Base-by-base conservation (phyloP, 1,140 invertebrate species). In the Bursaphelenchus mucronatus region DNA sequence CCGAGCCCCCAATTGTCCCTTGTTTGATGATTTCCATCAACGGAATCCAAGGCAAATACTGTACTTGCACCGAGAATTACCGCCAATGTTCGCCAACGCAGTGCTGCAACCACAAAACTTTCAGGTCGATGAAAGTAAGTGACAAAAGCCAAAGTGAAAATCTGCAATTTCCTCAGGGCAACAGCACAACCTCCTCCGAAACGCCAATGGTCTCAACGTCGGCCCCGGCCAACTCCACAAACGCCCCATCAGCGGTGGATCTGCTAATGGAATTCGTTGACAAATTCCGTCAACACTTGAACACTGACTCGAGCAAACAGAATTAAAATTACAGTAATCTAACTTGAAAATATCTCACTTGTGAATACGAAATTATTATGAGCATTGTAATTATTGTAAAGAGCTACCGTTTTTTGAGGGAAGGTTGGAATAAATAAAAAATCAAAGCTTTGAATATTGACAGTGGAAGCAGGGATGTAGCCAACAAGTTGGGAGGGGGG, bases 51-150 rank as follows among this genome's bases (percentile, higher is more conserved):
- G 47, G 13, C 11, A 44, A 30, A 21, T 21, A 55, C 19, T 59
- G 57, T 43, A n/a, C 11, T 3, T 59, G 57, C 40, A 39, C 15
- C 19, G 57, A 59, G 15, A 59, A 45, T 39, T 59, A 46, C 57
- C 57, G 57, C 1, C 57, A 59, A 59, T 59, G 57, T 9, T 59
- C 57, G 40, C 19, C 57, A 8, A 59, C 57, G 17, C 57, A 59
- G 41, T 59, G 57, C 40, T 59, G 57, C 40, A 59, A 59, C 40
- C 57, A 59, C 9, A 59, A 59, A 50, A 13, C 57, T 9, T 59
- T 44, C 9, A 39, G 57, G 11, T 59, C 57, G 13, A 19, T 59
- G 21, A n/a, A 39, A 15, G 54, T 55, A 39, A 55, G 54, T 43
- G 6, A 55, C 54, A 2, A 39, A 55, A n/a, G 54, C n/a, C 17